phyloP scores from a whole-genome alignment of 2,113 vertebrate genomes.

The Antennarius striatus region DNA sequence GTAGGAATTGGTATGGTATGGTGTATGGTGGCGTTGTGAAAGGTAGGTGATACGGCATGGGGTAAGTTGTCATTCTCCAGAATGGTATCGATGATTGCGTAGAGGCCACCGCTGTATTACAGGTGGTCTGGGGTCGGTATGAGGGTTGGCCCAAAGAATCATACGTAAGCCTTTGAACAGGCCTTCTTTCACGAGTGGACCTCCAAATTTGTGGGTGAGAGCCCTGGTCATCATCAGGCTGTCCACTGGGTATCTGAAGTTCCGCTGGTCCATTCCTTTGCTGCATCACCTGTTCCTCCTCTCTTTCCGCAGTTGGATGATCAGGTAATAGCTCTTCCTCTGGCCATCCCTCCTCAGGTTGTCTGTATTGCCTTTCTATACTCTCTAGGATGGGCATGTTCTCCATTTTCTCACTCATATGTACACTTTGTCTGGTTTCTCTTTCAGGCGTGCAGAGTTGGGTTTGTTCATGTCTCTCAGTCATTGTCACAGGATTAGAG shows the following conservation, averaged over 20 bases:
- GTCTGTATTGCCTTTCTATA: no score
- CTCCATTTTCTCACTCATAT: neutral
- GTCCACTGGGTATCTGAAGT: neutral
- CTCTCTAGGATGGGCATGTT: no score
- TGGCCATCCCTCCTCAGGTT: neutral
- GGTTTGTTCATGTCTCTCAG: neutral
- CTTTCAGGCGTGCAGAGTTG: neutral
- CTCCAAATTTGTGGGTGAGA: neutral
- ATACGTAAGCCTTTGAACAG: neutral
- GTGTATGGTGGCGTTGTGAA: neutral
- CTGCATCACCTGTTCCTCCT: neutral
- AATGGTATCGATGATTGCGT: neutral
- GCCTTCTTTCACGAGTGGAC: conserved; percentile 2
- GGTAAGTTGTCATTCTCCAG: neutral
- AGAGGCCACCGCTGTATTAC: neutral
- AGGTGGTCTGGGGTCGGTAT: neutral
- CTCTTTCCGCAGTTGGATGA: neutral
- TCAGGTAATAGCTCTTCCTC: neutral
- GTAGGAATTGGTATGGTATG: neutral
- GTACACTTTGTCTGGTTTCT: neutral
- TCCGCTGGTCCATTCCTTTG: neutral
- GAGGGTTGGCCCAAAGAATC: neutral
- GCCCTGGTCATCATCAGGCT: neutral
- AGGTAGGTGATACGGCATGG: neutral
- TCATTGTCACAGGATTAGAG: neutral